Base-by-base conservation (phyloP, 2,888 invertebrate species). In the Hirtodrosophila alboralis region DNA sequence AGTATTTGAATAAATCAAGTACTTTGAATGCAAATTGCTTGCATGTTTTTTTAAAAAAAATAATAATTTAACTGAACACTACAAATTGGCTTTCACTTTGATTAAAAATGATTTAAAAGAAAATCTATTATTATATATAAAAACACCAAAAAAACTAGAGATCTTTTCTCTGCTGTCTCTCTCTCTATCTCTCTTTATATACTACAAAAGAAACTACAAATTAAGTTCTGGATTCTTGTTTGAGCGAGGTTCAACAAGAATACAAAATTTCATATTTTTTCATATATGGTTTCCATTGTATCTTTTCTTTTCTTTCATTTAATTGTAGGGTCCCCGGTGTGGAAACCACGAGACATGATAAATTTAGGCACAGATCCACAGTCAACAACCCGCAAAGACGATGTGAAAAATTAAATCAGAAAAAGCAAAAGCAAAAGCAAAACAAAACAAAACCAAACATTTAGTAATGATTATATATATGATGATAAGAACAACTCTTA, bases 261-360 rank as follows among this genome's bases (percentile, higher is more conserved):
- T 34, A 37, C 60, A 38, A 70, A 68, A 86, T 76, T 81, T 87
- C 75, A 88, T 89, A 89, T 88, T 71, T 81, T 89, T 88, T 90
- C 87, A 89, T 89, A 89, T 90, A 89, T 90, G 89, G 89, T 89
- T 89, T 90, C 89, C 89, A 89, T 76, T 78, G 74, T 88, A 93
- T 90, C 87, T 88, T 86, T 88, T 90, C 84, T 87, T 88, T 87
- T 87, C 86, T 88, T 88, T 86, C 86, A 86, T 88, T 93, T 92
- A 93, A 93, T 94, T 94, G 93, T 94, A 95, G 97, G 97, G 93
- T 98, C 98, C 92, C 98, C 98, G 91, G 96, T 98, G 92, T 98
- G 98, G 98, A 98, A 98, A 94, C 97, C 97, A 92, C 95, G 97
- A 93, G 97, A 97, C 93, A 93, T 93, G 93, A 91, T 92, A 92